These are phyloP conservation scores for Hemibagrus wyckioides DNA, from an alignment of 2,113 vertebrate genomes.

Conservation along the genomic window DNA sequence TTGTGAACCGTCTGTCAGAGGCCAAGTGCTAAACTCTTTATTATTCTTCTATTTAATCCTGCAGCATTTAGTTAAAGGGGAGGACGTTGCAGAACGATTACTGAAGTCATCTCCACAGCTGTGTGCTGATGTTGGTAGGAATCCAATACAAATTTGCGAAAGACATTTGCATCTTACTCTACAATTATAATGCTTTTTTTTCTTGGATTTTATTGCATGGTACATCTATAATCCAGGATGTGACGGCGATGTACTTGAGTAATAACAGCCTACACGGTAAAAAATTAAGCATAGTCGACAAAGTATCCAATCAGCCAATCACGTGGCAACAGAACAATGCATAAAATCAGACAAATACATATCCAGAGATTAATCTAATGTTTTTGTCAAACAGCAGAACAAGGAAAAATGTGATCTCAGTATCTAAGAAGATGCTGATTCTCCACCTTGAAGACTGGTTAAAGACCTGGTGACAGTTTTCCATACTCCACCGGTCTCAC, in stretches of 20 bases:
- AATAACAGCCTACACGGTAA: background rate
- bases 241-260: background rate
- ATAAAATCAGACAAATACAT: background rate
- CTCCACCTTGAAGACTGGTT: no score
- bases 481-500: no score
- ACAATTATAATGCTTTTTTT: background rate
- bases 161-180: background rate
- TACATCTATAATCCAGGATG: background rate
- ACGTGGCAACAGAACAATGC: background rate
- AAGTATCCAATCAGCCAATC: background rate
- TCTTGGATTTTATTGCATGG: background rate
- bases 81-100: constrained; percentile 73
- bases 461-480: no score
- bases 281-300: background rate
- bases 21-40: background rate
- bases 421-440: background rate
- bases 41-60: constrained; percentile 89
- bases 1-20: background rate
- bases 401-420: background rate
- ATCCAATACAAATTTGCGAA: background rate
- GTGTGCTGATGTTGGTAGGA: constrained; percentile 19
- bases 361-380: background rate
- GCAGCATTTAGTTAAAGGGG: constrained; percentile 86
- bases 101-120: constrained; percentile 85
- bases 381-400: background rate